phyloP scores from a whole-genome alignment of 2,888 invertebrate species.

The Eupithecia exiguata region DNA sequence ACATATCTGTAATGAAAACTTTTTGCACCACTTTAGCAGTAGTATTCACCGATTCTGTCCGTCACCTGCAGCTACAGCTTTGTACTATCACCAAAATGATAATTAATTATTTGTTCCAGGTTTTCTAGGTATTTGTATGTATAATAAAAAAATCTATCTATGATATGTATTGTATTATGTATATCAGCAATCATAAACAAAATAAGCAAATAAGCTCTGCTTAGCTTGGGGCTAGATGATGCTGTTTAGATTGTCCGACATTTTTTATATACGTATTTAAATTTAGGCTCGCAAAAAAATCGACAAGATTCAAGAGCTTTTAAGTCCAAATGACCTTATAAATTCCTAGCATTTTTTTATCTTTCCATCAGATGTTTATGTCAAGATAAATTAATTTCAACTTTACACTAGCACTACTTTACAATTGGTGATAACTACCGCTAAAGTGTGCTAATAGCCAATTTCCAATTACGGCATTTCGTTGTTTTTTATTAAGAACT shows the following conservation, averaged over 20 bases:
- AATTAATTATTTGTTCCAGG: too few species aligned
- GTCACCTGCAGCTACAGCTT: not conserved
- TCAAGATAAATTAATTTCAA: not conserved
- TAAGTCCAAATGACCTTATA: not conserved
- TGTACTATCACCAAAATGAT: too few species aligned
- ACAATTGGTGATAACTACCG: conserved; percentile 52
- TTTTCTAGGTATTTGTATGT: too few species aligned
- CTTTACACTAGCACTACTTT: conserved; percentile 35
- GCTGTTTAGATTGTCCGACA: too few species aligned
- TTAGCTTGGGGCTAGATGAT: too few species aligned
- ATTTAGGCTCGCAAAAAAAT: too few species aligned
- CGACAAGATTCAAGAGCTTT: not conserved
- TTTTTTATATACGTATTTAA: too few species aligned
- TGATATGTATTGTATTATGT: too few species aligned
- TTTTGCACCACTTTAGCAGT: not conserved
- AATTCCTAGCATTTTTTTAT: not conserved
- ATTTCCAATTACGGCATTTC: conserved; percentile 63
- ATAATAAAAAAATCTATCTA: too few species aligned
- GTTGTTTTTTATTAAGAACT: conserved; percentile 60
- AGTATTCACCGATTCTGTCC: not conserved
- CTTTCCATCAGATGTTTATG: not conserved
- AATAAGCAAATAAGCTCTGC: too few species aligned
- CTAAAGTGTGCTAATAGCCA: conserved; percentile 62
- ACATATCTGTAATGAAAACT: not conserved
- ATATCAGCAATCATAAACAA: too few species aligned